phyloP scores from a whole-genome alignment of 2,797 vertebrate genomes.

The Capromys pilorides region DNA sequence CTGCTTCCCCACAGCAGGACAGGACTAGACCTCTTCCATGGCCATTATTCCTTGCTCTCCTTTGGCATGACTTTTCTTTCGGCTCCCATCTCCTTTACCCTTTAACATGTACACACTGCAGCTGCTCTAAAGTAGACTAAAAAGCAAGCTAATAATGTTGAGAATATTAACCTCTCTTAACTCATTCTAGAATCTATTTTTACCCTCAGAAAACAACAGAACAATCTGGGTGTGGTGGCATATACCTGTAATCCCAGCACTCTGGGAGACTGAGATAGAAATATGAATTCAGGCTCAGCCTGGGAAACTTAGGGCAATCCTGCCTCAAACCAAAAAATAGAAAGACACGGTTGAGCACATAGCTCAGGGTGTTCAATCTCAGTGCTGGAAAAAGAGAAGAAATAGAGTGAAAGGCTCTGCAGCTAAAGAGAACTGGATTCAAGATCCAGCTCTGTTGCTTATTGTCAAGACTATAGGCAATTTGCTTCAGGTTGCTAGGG shows the following conservation, averaged over 20 bases:
- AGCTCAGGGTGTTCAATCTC: neutral
- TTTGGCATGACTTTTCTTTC: neutral
- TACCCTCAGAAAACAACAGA: slow-evolving; percentile 24
- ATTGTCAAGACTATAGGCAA: fast-evolving
- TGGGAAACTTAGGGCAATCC: neutral
- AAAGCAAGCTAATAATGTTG: neutral
- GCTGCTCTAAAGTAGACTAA: neutral
- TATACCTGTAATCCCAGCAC: neutral
- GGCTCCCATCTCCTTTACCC: neutral
- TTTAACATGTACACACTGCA: neutral
- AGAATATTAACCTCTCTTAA: neutral
- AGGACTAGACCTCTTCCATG: neutral
- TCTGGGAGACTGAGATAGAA: neutral
- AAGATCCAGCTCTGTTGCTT: neutral
- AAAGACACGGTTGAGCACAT: neutral
- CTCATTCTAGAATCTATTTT: neutral
- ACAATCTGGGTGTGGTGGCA: neutral
- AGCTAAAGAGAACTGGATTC: neutral
- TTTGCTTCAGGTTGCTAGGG: neutral
- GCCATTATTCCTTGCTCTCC: neutral
- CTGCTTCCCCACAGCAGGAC: neutral
- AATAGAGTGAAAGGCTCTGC: neutral
- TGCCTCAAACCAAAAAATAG: neutral
- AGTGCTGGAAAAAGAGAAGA: neutral
- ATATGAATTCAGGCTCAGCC: neutral